These are phyloP conservation scores for Triplophysa tibetana DNA, from an alignment of 2,113 vertebrate genomes.

Conservation along the genomic window DNA sequence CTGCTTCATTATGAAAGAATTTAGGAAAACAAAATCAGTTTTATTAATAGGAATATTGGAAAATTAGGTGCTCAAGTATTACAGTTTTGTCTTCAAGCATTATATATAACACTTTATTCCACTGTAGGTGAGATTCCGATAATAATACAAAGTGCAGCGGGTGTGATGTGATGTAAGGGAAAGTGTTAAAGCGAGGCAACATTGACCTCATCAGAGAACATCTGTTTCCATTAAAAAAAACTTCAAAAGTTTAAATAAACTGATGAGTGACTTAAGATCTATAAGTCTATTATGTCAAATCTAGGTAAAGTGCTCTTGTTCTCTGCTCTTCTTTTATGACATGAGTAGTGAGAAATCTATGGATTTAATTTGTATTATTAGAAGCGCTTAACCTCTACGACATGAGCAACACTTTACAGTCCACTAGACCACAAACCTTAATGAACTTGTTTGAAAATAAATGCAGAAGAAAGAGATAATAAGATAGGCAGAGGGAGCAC, in stretches of 20 bases:
- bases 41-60: background rate
- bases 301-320: background rate
- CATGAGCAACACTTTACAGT: background rate
- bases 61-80: too few species aligned
- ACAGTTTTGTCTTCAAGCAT: background rate
- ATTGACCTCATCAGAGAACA: constrained; percentile 46
- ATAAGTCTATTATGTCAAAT: background rate
- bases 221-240: constrained; percentile 64
- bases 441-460: background rate
- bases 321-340: background rate
- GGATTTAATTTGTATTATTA: background rate
- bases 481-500: background rate
- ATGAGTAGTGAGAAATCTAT: background rate
- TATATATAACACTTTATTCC: background rate
- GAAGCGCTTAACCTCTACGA: background rate
- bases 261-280: background rate
- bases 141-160: background rate
- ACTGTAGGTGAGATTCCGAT: background rate
- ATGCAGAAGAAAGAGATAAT: constrained; percentile 33
- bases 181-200: constrained; percentile 3
- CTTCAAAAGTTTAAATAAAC: background rate
- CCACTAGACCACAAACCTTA: background rate
- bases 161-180: constrained; percentile 8
- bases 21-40: background rate
- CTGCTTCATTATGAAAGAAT: background rate